phyloP scores from a whole-genome alignment of 1,140 invertebrate genomes.

The Anoplophora glabripennis region DNA sequence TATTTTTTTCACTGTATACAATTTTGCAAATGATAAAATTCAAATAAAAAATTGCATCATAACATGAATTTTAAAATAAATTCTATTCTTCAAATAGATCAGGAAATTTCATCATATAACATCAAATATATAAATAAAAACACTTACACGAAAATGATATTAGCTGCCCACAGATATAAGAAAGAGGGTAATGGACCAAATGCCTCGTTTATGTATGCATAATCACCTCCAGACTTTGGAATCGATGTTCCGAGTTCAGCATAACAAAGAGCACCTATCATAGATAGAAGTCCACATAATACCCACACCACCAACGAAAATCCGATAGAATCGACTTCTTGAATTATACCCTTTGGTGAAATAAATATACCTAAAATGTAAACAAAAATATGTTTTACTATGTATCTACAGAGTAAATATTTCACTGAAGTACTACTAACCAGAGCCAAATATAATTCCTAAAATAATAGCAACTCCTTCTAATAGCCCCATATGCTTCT shows the following conservation, averaged over 20 bases:
- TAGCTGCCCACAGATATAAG: constrained; percentile 88
- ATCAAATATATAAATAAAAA: constrained; percentile 1
- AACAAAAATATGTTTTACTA: neutral
- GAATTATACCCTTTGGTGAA: constrained; percentile 90
- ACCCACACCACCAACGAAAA: constrained; percentile 87
- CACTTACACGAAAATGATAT: constrained; percentile 76
- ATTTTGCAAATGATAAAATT: too few species aligned
- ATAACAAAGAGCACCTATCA: constrained; percentile 91
- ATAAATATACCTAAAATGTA: constrained; percentile 76
- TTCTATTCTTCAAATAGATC: too few species aligned
- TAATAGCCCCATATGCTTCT: constrained; percentile 76
- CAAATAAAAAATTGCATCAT: too few species aligned
- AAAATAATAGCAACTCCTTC: constrained; percentile 86
- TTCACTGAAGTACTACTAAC: constrained; percentile 46
- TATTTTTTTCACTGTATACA: too few species aligned
- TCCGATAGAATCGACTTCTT: constrained; percentile 83
- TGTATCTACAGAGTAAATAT: too few species aligned
- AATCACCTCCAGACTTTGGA: constrained; percentile 89
- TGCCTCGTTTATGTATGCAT: constrained; percentile 87
- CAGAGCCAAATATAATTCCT: constrained; percentile 86
- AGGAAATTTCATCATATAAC: too few species aligned
- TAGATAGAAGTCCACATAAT: constrained; percentile 78
- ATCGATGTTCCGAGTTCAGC: constrained; percentile 85
- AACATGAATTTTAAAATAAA: too few species aligned
- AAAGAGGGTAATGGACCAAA: constrained; percentile 93